Evolutionary conservation across 2,888 invertebrate species (phyloP).

Genomic region (Acanthococcus lagerstroemiae): DNA sequence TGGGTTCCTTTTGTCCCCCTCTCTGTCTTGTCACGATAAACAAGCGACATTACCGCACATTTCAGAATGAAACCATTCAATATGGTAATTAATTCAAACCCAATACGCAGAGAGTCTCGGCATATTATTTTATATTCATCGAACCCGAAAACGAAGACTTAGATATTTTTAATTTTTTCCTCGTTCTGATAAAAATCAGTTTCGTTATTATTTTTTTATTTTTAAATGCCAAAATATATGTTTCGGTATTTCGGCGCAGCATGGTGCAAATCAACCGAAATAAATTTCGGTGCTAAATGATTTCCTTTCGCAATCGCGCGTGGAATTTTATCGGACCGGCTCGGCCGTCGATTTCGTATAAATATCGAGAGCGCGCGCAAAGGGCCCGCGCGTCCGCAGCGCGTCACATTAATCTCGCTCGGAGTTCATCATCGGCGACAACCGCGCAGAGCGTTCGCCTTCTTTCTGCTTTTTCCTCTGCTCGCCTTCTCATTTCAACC

Average conservation of each 20-base stretch:
- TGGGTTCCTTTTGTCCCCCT: neutral
- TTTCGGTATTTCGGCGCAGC: slow-evolving; percentile 14
- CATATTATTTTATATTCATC: neutral
- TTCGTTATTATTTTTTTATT: neutral
- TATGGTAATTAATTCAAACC: slow-evolving; percentile 27
- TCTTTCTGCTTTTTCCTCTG: too few relatives aligned
- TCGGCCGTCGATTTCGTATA: neutral
- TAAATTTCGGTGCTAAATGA: slow-evolving; percentile 4
- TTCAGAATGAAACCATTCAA: slow-evolving; percentile 10
- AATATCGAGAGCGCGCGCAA: neutral
- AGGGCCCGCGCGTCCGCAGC: too few relatives aligned
- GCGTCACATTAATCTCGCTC: neutral
- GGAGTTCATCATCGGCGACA: too few relatives aligned
- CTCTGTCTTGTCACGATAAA: neutral
- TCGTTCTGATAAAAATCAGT: slow-evolving; percentile 5
- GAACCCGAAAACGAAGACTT: neutral
- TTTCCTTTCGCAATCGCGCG: neutral
- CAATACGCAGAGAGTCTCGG: neutral
- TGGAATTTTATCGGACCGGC: neutral
- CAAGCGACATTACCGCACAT: neutral
- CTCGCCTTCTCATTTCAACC: too few relatives aligned
- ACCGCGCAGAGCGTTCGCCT: too few relatives aligned
- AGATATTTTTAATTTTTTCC: neutral
- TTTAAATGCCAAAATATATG: slow-evolving; percentile 6
- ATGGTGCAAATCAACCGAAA: slow-evolving; percentile 24